phyloP scores from a whole-genome alignment of 2,113 vertebrate species.

The Calonectris borealis region DNA sequence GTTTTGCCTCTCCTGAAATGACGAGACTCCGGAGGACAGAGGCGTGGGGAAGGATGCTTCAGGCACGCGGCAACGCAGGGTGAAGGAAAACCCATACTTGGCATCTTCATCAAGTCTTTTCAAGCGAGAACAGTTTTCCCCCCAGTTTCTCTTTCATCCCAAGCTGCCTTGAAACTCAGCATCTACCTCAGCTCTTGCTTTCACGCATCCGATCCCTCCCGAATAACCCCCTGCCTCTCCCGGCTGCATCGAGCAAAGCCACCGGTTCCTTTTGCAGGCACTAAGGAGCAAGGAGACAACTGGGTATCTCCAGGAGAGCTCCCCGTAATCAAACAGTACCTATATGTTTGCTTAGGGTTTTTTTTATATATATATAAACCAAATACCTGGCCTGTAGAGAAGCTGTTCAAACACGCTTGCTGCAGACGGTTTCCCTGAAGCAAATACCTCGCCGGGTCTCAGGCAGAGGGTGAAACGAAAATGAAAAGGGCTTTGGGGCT shows the following conservation, averaged over 20 bases:
- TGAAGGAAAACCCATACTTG: neutral
- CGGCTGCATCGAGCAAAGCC: neutral
- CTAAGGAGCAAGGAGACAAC: neutral
- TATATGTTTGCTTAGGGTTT: neutral
- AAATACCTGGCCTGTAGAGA: neutral
- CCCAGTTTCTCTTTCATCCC: neutral
- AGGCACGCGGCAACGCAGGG: fast-evolving
- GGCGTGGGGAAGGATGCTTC: neutral
- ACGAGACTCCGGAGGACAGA: neutral
- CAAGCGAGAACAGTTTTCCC: fast-evolving
- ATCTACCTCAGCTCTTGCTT: neutral
- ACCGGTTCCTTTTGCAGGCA: neutral
- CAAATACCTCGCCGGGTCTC: neutral
- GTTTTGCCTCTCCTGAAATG: neutral
- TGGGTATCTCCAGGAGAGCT: neutral
- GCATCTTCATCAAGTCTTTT: neutral
- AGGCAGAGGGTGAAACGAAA: neutral
- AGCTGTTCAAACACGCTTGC: neutral
- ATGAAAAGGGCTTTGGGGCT: neutral
- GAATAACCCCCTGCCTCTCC: neutral
- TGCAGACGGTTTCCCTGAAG: neutral
- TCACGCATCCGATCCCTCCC: fast-evolving
- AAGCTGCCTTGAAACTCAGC: neutral
- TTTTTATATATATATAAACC: neutral
- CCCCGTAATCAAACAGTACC: neutral